Evolutionary conservation across 2,888 invertebrate genomes (phyloP).

Genomic region (Ichneumoninae sp.): DNA sequence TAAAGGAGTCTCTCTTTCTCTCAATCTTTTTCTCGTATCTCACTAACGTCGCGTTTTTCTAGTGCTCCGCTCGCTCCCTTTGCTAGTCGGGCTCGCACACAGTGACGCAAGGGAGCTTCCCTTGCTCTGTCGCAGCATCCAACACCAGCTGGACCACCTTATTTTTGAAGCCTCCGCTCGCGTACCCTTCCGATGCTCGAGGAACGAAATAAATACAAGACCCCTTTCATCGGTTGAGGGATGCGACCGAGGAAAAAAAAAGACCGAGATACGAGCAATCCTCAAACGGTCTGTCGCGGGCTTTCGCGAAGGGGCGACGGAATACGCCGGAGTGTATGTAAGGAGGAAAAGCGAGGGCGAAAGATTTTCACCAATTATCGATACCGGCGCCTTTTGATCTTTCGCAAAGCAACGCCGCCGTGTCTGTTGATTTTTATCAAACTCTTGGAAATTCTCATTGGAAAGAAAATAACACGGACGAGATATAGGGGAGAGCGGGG

Average conservation of each 20-base stretch:
- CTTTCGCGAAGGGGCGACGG: constrained; percentile 48
- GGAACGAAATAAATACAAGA: constrained; percentile 78
- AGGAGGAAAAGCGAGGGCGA: constrained; percentile 67
- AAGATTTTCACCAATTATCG: constrained; percentile 83
- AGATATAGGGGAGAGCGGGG: no score
- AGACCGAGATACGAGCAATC: constrained; percentile 75
- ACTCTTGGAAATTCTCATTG: constrained; percentile 77
- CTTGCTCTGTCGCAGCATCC: constrained; percentile 18
- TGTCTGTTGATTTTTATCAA: constrained; percentile 81
- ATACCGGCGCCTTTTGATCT: constrained; percentile 81
- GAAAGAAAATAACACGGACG: constrained; percentile 69
- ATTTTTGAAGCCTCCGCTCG: constrained; percentile 4
- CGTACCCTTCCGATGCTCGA: constrained; percentile 61
- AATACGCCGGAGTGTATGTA: constrained; percentile 24
- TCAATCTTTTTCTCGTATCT: constrained; percentile 39
- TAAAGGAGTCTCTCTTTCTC: no score
- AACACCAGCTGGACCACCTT: constrained; percentile 23
- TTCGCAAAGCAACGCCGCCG: constrained; percentile 65
- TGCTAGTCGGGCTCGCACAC: constrained; percentile 40
- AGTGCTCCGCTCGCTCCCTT: constrained; percentile 11
- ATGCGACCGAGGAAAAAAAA: neutral
- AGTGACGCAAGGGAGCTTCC: constrained; percentile 24
- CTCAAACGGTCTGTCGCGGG: constrained; percentile 76
- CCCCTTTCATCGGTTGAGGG: constrained; percentile 69
- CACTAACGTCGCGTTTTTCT: constrained; percentile 40